Evolutionary conservation across 2,888 invertebrate species (phyloP), one percentile per base, ranked within the genome.

Genomic region (Phorcus lineatus): DNA sequence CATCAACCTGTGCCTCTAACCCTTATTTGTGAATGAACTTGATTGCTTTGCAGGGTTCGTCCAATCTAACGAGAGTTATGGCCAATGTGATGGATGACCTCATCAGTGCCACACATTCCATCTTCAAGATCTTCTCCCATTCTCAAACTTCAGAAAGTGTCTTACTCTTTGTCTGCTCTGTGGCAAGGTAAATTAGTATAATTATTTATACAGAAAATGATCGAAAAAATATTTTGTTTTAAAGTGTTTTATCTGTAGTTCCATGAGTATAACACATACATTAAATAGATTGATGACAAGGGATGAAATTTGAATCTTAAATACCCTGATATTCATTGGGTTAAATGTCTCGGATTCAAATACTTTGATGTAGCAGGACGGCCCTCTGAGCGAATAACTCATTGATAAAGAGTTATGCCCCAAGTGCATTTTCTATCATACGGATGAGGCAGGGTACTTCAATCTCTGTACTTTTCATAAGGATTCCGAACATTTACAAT

Each of bases 81-180:
- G 90, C 91, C 2, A 88, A 85, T 79, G 91, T 93, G 79, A 92
- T 98, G 97, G 97, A 97, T 91, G 97, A 97, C 93, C 97, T 98
- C 95, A 97, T 97, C 7, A 96, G 96, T 90, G 96, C 96, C 86
- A 97, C 98, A 4, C 96, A 96, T 91, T 95, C 96, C 83, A 96
- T 96, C 91, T 96, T 96, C 90, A 95, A 96, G 91, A 95, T 94
- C 28, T 89, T 88, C 77, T 94, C 95, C 78, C 94, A 94, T 83
- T 94, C 95, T 3, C 95, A 95, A 86, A 95, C 95, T 87, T 95
- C 95, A 81, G 96, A 96, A 89, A 95, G 95, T 90, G 95, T 98
- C 84, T 96, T 97, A 92, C 95, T 97, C 78, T 98, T 98, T 94
- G 97, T 93, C 13, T 93, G 90, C 81, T 93, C 93, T 54, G 91